Percentiles rank a stretch among this genome's conserved stretches.
Conservation (phyloP, 2,888 invertebrate species). For the Heteropelma amictum region DNA sequence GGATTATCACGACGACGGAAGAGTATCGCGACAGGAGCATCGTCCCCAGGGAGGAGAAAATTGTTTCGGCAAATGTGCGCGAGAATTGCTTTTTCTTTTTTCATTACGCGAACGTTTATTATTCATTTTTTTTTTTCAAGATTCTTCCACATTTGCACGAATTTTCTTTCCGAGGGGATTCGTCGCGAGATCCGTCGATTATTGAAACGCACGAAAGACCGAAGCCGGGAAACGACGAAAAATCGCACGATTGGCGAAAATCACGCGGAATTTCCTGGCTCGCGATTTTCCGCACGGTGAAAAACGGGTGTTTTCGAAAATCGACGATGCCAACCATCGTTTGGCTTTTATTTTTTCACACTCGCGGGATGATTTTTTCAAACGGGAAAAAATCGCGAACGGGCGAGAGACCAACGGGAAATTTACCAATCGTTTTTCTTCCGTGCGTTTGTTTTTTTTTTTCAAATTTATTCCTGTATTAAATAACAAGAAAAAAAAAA, state of each 20-base stretch:
- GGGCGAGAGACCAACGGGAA: background rate
- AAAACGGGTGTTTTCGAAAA: slow-evolving; percentile 8
- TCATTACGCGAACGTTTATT: background rate
- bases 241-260: background rate
- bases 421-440: slow-evolving; percentile 35
- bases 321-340: no score
- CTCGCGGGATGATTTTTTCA: background rate
- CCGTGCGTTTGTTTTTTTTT: no score
- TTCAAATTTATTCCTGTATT: slow-evolving; percentile 12
- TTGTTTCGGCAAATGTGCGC: background rate
- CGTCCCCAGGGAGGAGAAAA: background rate
- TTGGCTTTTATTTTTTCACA: no score
- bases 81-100: background rate
- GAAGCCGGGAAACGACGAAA: slow-evolving; percentile 36
- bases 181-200: slow-evolving; percentile 20
- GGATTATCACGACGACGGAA: slow-evolving; percentile 14
- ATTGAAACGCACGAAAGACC: slow-evolving; percentile 19
- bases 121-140: background rate
- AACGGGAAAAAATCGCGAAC: no score
- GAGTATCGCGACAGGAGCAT: background rate
- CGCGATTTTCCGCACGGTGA: slow-evolving; percentile 30
- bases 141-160: background rate
- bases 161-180: slow-evolving; percentile 9
- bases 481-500: slow-evolving; percentile 8
- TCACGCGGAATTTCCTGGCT: slow-evolving; percentile 13